Conservation (phyloP, 2,888 invertebrate species). For the Mechanitis mazaeus region DNA sequence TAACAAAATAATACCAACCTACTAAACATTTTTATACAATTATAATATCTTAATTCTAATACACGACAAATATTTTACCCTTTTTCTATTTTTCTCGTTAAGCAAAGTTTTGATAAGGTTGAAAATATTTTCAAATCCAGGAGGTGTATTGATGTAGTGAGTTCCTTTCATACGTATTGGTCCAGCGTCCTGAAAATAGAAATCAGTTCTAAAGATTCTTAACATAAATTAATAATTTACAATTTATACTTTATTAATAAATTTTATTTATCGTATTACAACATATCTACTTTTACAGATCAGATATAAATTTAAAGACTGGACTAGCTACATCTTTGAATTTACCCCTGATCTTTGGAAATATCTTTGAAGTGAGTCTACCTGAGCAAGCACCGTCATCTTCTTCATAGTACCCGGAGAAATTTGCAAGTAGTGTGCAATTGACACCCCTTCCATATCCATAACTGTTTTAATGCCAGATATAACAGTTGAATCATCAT, state of each 20-base stretch:
- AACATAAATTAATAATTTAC: too few relatives aligned
- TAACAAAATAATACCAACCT: not conserved
- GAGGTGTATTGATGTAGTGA: slow-evolving; percentile 75
- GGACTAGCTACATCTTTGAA: too few relatives aligned
- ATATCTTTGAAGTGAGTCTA: slow-evolving; percentile 15
- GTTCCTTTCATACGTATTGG: slow-evolving; percentile 78
- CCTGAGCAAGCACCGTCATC: slow-evolving; percentile 42
- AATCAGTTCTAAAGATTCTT: not conserved
- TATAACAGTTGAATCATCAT: slow-evolving; percentile 61
- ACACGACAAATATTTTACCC: slow-evolving; percentile 55
- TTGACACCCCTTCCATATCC: slow-evolving; percentile 58
- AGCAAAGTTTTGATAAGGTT: slow-evolving; percentile 71
- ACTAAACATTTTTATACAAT: too few relatives aligned
- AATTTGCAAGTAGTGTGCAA: slow-evolving; percentile 61
- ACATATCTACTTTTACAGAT: too few relatives aligned
- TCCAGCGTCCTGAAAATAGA: slow-evolving; percentile 71
- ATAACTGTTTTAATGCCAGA: slow-evolving; percentile 53
- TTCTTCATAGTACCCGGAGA: slow-evolving; percentile 66
- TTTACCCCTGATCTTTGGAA: too few relatives aligned
- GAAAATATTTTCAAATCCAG: slow-evolving; percentile 75
- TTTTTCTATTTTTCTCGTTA: slow-evolving; percentile 74
- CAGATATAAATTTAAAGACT: too few relatives aligned
- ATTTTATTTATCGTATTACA: too few relatives aligned
- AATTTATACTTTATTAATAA: too few relatives aligned
- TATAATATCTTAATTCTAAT: not conserved